These are phyloP conservation scores for Zaprionus inermis DNA, from an alignment of 1,140 invertebrate species.

Conservation along the genomic window DNA sequence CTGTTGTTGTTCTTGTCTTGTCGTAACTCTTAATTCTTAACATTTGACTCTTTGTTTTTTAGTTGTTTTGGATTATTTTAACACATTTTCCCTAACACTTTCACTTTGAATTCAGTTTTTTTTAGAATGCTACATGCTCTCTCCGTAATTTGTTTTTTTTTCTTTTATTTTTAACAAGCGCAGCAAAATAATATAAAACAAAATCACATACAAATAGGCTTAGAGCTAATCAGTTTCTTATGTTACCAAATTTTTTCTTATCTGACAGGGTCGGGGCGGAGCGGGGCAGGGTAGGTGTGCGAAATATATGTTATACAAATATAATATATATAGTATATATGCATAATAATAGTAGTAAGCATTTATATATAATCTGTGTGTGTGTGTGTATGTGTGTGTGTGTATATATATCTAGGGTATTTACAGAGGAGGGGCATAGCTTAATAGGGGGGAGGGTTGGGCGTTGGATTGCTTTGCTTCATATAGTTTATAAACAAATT, in stretches of 20 bases:
- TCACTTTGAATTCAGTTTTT: not conserved
- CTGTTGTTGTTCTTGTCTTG: not conserved
- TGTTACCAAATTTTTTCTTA: constrained; percentile 18
- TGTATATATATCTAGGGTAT: constrained; percentile 31
- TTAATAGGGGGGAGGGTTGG: not conserved
- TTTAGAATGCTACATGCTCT: no score
- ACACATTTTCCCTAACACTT: constrained; percentile 18
- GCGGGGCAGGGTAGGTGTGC: not conserved
- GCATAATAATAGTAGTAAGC: not conserved
- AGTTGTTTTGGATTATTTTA: constrained; percentile 18
- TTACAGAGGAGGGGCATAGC: constrained; percentile 1
- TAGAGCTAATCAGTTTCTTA: constrained; percentile 21
- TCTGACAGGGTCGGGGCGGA: not conserved
- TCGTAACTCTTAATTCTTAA: constrained; percentile 1
- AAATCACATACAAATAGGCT: constrained; percentile 32
- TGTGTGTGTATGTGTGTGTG: constrained; percentile 3
- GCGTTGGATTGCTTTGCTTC: not conserved
- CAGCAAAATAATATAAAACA: constrained; percentile 20
- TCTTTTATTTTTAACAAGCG: not conserved
- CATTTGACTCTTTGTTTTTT: constrained; percentile 2
- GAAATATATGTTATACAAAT: constrained; percentile 6
- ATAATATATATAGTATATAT: not conserved
- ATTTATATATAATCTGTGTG: constrained; percentile 36
- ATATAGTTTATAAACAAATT: constrained; percentile 8
- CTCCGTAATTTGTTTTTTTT: not conserved